phyloP scores from a whole-genome alignment of 2,113 vertebrate species.

The Shinisaurus crocodilurus region DNA sequence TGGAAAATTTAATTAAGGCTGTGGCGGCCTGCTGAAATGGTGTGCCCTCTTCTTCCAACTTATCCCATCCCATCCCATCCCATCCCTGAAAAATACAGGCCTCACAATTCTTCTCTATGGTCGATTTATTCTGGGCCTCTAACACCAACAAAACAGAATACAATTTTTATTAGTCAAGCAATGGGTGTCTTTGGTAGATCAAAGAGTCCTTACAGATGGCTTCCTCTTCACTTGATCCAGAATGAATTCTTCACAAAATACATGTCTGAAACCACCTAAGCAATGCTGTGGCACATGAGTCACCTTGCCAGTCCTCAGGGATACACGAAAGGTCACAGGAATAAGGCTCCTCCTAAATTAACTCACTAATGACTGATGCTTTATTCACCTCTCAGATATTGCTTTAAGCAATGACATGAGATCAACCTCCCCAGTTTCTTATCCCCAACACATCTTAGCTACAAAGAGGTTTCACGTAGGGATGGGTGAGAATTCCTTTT shows the following conservation, averaged over 20 bases:
- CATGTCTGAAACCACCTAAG: background rate
- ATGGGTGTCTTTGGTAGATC: background rate
- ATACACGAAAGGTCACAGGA: background rate
- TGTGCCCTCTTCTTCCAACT: background rate
- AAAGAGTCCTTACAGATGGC: background rate
- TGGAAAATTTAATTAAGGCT: background rate
- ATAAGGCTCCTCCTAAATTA: background rate
- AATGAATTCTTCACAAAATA: background rate
- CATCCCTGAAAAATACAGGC: background rate
- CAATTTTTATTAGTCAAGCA: background rate
- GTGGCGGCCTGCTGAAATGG: background rate
- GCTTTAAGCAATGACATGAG: background rate
- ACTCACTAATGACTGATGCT: constrained; percentile 2
- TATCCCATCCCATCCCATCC: too few species aligned
- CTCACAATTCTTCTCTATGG: background rate
- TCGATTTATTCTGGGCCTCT: background rate
- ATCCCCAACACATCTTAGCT: background rate
- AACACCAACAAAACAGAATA: background rate
- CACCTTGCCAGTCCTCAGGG: background rate
- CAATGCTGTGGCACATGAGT: background rate
- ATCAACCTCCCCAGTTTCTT: background rate
- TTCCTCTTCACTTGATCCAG: background rate
- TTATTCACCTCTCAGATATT: background rate
- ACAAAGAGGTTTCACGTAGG: background rate
- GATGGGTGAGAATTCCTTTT: too few species aligned